Evolutionary conservation across 2,888 invertebrate species (phyloP).

Genomic region (Parapristionchus giblindavisi): DNA sequence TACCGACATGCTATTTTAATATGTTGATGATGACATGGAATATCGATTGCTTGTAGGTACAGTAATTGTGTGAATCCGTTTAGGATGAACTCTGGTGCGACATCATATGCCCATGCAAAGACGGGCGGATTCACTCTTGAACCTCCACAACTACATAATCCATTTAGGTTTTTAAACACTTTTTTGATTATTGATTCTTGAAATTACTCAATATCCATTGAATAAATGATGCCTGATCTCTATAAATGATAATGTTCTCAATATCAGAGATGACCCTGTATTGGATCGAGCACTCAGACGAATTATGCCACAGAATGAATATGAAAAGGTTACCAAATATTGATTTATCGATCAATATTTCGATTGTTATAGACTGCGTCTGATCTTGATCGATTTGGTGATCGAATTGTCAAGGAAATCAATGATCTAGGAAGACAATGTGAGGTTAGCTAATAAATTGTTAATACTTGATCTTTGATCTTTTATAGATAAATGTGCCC

Average conservation of each 20-base stretch:
- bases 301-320: slow-evolving; percentile 48
- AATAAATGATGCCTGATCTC: neutral
- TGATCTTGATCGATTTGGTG: slow-evolving; percentile 74
- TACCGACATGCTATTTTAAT: too few species aligned
- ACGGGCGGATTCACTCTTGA: slow-evolving; percentile 58
- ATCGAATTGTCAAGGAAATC: slow-evolving; percentile 72
- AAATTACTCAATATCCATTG: neutral
- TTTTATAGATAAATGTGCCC: slow-evolving; percentile 72
- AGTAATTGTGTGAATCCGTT: neutral
- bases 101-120: slow-evolving; percentile 60
- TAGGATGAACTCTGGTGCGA: slow-evolving; percentile 38
- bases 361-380: slow-evolving; percentile 44
- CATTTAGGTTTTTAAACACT: slow-evolving; percentile 45
- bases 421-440: slow-evolving; percentile 68
- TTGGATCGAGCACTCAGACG: slow-evolving; percentile 53
- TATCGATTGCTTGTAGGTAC: too few species aligned
- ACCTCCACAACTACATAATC: slow-evolving; percentile 58
- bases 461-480: slow-evolving; percentile 25
- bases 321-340: slow-evolving; percentile 41
- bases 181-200: neutral
- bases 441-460: slow-evolving; percentile 11
- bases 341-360: neutral
- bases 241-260: neutral
- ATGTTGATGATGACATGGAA: too few species aligned
- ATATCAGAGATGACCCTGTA: slow-evolving; percentile 57